A percentile compares a stretch with the other conserved stretches of the same genome.
These are phyloP conservation scores for Calliopsis andreniformis DNA, from an alignment of 1,140 invertebrate species.

Conservation along the genomic window DNA sequence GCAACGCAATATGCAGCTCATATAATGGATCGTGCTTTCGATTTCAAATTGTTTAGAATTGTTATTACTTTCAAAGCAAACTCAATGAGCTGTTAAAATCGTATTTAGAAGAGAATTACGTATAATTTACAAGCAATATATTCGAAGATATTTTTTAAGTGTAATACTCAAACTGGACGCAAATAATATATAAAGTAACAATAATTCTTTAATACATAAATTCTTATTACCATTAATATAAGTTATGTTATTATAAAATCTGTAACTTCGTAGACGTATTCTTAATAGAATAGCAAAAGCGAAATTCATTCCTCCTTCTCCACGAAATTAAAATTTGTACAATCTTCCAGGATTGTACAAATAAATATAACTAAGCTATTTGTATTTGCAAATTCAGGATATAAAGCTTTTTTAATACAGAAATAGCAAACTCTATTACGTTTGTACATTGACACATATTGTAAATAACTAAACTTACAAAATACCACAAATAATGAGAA, in stretches of 20 bases:
- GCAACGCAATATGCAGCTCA: neutral
- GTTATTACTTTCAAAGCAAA: conserved; percentile 4
- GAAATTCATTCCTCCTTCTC: neutral
- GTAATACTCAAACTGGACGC: neutral
- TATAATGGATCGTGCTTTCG: conserved; percentile 9
- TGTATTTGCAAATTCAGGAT: neutral
- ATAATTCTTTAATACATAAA: neutral
- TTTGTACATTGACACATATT: conserved; percentile 27
- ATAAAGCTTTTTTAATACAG: conserved; percentile 31
- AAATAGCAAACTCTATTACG: conserved; percentile 30
- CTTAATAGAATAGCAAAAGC: neutral
- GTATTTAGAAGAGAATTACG: neutral
- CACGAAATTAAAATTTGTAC: neutral
- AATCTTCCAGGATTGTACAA: neutral
- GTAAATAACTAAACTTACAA: conserved; percentile 15
- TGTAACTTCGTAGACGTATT: neutral
- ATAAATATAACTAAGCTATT: neutral
- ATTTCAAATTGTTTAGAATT: neutral
- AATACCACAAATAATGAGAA: conserved; percentile 24
- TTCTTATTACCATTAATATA: neutral
- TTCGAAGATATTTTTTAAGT: conserved; percentile 14
- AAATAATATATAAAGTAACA: conserved; percentile 10
- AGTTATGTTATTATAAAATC: neutral
- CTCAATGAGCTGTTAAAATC: neutral
- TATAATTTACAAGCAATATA: conserved; percentile 5